These are phyloP conservation scores for Leptinotarsa juncta DNA, from an alignment of 2,888 invertebrate species.

Conservation along the genomic window DNA sequence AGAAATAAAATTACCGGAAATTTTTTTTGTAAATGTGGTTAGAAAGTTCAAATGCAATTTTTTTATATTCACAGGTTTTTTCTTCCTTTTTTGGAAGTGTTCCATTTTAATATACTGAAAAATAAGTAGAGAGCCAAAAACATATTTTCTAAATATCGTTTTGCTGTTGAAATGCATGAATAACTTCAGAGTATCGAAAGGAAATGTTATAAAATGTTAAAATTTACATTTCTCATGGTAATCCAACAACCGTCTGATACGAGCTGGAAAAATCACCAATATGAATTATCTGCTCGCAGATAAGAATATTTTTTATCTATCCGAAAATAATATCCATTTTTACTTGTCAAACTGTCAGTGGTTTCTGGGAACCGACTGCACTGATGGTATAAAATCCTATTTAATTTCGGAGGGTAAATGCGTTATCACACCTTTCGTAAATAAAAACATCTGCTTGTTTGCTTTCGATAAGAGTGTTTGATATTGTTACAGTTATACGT, in stretches of 20 bases:
- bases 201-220: neutral
- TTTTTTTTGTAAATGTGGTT: too few relatives aligned
- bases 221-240: conserved; percentile 32
- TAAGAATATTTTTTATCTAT: conserved; percentile 26
- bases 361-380: conserved; percentile 22
- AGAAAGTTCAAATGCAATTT: too few relatives aligned
- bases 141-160: too few relatives aligned
- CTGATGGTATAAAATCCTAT: conserved; percentile 39
- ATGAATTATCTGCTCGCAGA: conserved; percentile 28
- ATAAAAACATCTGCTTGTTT: conserved; percentile 58
- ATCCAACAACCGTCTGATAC: conserved; percentile 2
- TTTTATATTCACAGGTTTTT: too few relatives aligned
- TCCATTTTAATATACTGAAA: too few relatives aligned
- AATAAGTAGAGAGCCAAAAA: too few relatives aligned
- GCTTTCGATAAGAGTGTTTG: conserved; percentile 57
- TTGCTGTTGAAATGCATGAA: neutral
- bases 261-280: conserved; percentile 17
- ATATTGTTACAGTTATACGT: conserved; percentile 53
- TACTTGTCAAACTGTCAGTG: neutral
- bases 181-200: neutral
- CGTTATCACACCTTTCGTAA: conserved; percentile 49
- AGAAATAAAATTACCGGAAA: too few relatives aligned
- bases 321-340: conserved; percentile 7
- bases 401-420: conserved; percentile 34
- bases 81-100: too few relatives aligned